Base-by-base conservation (phyloP, 2,888 invertebrate genomes). In the Rapana venosa region DNA sequence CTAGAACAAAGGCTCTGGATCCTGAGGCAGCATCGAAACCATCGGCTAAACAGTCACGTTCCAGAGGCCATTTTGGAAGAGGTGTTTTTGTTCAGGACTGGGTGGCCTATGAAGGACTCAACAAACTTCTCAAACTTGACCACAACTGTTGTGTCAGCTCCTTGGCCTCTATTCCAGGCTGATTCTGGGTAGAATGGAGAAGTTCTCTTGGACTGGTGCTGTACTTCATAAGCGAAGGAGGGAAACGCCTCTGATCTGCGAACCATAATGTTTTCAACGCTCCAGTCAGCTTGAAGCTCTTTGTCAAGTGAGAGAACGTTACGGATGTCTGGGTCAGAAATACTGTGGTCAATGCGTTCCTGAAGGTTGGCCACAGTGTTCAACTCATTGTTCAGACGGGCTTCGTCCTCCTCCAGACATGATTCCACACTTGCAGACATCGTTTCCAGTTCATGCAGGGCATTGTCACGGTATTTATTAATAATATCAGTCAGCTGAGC, bases 1-100 rank as follows among this genome's bases (percentile, higher is more conserved):
- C 56, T n/a, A 85, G 84, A 17, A 85, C 58, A 30, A 30, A n/a
- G 15, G 84, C 84, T 58, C 84, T 56, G 84, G 56, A 30, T 85
- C 84, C n/a, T 85, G 58, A 85, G n/a, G n/a, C 84, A 85, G 84
- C 84, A 85, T 6, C 17, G 58, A 58, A 85, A 85, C 84, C 84
- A 85, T 30, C 6, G 84, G 84, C 20, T 30, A 30, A 4, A 85
- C 58, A 58, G 58, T 85, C 58, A 83, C 83, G 32, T 30, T 85
- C 58, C n/a, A 30, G 4, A 0, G 84, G 15, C n/a, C 58, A 0
- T 30, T 85, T 85, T 13, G 84, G 84, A n/a, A 85, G 47, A 58
- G 58, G 30, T 5, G 58, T 85, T 58, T 79, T 30, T 56, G 0
- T 26, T 85, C 20, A 58, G 11, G 58, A n/a, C 58, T 6, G 84